Evolutionary conservation across 2,888 invertebrate species (phyloP), one percentile per base, ranked within the genome.

Genomic region (Ectemnius continuus): DNA sequence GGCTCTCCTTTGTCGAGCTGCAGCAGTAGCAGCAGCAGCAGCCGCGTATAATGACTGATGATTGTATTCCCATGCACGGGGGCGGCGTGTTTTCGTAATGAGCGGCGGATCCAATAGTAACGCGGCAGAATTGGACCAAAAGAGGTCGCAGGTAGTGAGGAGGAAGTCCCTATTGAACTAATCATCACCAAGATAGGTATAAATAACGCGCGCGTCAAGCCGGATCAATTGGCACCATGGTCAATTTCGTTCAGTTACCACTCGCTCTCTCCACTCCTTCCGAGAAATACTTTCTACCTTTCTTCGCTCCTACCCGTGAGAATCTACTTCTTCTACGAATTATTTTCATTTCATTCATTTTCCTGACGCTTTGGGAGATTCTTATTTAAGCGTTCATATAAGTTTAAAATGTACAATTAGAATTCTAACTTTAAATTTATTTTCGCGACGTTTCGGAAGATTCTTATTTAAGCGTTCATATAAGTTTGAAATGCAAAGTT

Each of bases 131-230:
- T 74, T 78, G 79, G 76, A 77, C 81, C 79, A 78, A 82, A 83
- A 82, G 79, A 82, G 83, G 83, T 81, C 83, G 65, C 82, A 81
- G 83, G 81, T 80, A 83, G 75, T 83, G 77, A 64, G 61, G 78
- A 83, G 83, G 83, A 83, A 84, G 83, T 84, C 47, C 83, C 82
- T 77, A 82, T 83, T 83, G 79, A 83, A 82, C 84, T 79, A 73
- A 83, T 84, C 81, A 82, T 83, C 78, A 81, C 47, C 77, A 77
- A 81, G 79, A 83, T 81, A 75, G 83, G 76, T 79, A 81, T 77
- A 83, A 81, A 83, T 83, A 83, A 83, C 76, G 70, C 70, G 48
- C 45, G 48, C 47, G 23, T 23, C 23, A 23, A 70, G 70, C 73
- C 72, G 70, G 63, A 82, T 79, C 82, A 82, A 82, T 82, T 82